Conservation (phyloP, 2,113 vertebrate genomes). For the Athene noctua region DNA sequence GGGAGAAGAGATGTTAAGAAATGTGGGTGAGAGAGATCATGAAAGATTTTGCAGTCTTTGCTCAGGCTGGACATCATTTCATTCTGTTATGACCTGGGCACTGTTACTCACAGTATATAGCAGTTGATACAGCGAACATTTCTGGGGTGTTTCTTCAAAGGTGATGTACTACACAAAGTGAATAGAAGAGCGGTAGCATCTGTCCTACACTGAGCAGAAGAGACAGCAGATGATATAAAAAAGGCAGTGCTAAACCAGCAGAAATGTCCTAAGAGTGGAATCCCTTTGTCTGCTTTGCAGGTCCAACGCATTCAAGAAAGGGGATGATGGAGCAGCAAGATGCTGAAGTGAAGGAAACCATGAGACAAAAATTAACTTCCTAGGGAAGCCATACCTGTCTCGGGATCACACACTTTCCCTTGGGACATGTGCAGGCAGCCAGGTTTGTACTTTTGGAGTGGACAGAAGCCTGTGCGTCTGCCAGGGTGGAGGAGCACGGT, state of each 20-base stretch:
- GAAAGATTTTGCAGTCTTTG: not conserved
- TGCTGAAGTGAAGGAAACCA: not conserved
- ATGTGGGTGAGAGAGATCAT: not conserved
- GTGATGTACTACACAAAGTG: not conserved
- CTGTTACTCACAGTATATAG: not conserved
- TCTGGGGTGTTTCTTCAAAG: not conserved
- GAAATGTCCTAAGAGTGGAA: not conserved
- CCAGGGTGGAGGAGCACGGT: not conserved
- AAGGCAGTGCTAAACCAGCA: not conserved
- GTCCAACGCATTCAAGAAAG: not conserved
- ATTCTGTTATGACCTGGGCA: not conserved
- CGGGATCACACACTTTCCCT: not conserved
- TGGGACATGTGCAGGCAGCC: not conserved
- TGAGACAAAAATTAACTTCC: not conserved
- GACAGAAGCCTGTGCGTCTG: not conserved
- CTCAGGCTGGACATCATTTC: not conserved
- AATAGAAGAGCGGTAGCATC: not conserved
- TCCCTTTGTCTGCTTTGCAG: not conserved
- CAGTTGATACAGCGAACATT: not conserved
- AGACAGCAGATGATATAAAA: not conserved
- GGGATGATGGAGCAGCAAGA: not conserved
- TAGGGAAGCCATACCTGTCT: not conserved
- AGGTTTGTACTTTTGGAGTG: not conserved
- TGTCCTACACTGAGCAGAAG: not conserved
- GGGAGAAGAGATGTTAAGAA: not conserved